These are phyloP conservation scores for Formica exsecta DNA, from an alignment of 1,140 invertebrate species.

Conservation along the genomic window DNA sequence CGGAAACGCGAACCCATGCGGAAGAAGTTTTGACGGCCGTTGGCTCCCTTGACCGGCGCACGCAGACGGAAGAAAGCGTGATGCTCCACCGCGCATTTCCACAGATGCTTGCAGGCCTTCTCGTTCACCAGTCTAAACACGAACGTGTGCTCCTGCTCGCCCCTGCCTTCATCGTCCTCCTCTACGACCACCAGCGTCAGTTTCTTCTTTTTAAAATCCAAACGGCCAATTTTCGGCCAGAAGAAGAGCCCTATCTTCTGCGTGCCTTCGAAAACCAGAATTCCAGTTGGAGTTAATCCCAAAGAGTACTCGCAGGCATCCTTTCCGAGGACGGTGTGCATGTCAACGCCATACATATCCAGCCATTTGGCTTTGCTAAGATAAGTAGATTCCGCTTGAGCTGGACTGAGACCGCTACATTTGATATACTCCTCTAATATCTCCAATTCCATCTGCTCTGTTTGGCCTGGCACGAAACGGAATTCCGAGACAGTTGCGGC, in stretches of 20 bases:
- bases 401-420: conserved; percentile 93
- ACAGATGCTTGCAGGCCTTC: conserved; percentile 99
- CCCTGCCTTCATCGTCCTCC: conserved; percentile 96
- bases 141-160: conserved; percentile 97
- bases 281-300: conserved; percentile 98
- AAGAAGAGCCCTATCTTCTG: conserved; percentile 99
- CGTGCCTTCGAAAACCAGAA: conserved; percentile 97
- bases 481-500: conserved; percentile 99
- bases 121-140: conserved; percentile 94
- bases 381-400: conserved; percentile 96
- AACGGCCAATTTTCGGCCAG: conserved; percentile 98
- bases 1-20: conserved; percentile 98
- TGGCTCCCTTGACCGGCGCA: conserved; percentile 95
- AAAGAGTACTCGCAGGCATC: conserved; percentile 98
- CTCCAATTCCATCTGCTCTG: conserved; percentile 96
- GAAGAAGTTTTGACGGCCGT: conserved; percentile 97
- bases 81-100: conserved; percentile 99
- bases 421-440: conserved; percentile 96
- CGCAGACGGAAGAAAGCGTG: conserved; percentile 99
- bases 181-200: conserved; percentile 97
- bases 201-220: conserved; percentile 98
- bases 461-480: conserved; percentile 97
- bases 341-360: conserved; percentile 98
- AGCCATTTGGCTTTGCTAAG: conserved; percentile 98
- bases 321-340: conserved; percentile 97